A percentile compares a stretch with the other conserved stretches of the same genome.
These are phyloP conservation scores for Sthenelais limicola DNA, from an alignment of 2,888 invertebrate genomes.

Conservation along the genomic window DNA sequence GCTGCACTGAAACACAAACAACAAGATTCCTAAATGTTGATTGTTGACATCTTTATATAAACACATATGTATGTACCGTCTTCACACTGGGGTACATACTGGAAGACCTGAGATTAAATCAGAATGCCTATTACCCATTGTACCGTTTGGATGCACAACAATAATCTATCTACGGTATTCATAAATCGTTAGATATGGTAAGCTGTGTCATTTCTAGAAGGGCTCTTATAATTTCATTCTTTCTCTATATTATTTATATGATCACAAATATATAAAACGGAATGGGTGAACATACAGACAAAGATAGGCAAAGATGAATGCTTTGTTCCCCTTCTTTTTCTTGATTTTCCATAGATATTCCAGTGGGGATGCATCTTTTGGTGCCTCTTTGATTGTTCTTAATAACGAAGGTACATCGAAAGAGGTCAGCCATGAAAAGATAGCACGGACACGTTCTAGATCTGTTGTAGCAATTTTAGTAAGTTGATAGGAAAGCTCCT, in stretches of 20 bases:
- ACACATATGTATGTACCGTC: too few relatives aligned
- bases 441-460: slow-evolving; percentile 54
- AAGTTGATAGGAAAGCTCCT: slow-evolving; percentile 10
- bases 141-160: neutral
- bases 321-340: slow-evolving; percentile 66
- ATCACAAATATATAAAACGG: too few relatives aligned
- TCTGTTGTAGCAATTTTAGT: slow-evolving; percentile 2
- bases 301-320: slow-evolving; percentile 61
- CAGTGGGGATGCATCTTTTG: slow-evolving; percentile 61
- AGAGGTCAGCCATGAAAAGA: slow-evolving; percentile 66
- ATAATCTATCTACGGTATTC: neutral
- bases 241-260: neutral
- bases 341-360: slow-evolving; percentile 66
- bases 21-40: too few relatives aligned
- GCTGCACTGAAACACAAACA: slow-evolving; percentile 60
- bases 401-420: slow-evolving; percentile 60
- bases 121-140: neutral
- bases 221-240: too few relatives aligned
- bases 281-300: neutral
- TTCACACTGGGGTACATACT: too few relatives aligned
- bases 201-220: too few relatives aligned
- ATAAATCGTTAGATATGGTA: neutral
- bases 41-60: too few relatives aligned
- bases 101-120: too few relatives aligned
- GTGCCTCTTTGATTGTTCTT: slow-evolving; percentile 57